A percentile compares a stretch with the other conserved stretches of the same genome.
Conservation (phyloP, 2,113 vertebrate species). For the Theristicus caerulescens region DNA sequence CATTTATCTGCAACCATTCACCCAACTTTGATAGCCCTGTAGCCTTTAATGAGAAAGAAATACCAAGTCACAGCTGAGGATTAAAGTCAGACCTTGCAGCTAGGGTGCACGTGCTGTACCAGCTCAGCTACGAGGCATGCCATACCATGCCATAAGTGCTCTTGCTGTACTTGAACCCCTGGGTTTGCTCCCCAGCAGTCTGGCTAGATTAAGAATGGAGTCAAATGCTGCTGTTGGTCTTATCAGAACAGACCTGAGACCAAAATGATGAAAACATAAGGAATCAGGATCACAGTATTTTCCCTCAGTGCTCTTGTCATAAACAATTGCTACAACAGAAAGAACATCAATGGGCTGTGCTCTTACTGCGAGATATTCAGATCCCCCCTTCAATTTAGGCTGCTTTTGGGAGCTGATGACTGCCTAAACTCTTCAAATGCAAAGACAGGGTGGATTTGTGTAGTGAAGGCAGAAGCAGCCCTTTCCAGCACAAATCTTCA, state of each 20-base stretch:
- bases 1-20: conserved; percentile 27
- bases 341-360: neutral
- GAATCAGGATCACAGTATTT: neutral
- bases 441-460: neutral
- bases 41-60: conserved; percentile 39
- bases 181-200: conserved; percentile 24
- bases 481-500: neutral
- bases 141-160: neutral
- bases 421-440: neutral
- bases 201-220: conserved; percentile 56
- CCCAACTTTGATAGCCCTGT: neutral
- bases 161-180: neutral
- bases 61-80: conserved; percentile 21
- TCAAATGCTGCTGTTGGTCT: conserved; percentile 28
- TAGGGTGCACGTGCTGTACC: neutral
- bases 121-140: neutral
- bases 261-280: neutral
- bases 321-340: conserved; percentile 4
- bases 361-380: neutral
- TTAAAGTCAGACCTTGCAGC: conserved; percentile 38
- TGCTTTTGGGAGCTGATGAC: conserved; percentile 19
- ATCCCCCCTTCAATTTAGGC: neutral
- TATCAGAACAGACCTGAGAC: conserved; percentile 51
- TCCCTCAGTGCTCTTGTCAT: conserved; percentile 24
- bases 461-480: neutral